Conservation (phyloP, 2,888 invertebrate genomes). For the Carterocephalus palaemon region DNA sequence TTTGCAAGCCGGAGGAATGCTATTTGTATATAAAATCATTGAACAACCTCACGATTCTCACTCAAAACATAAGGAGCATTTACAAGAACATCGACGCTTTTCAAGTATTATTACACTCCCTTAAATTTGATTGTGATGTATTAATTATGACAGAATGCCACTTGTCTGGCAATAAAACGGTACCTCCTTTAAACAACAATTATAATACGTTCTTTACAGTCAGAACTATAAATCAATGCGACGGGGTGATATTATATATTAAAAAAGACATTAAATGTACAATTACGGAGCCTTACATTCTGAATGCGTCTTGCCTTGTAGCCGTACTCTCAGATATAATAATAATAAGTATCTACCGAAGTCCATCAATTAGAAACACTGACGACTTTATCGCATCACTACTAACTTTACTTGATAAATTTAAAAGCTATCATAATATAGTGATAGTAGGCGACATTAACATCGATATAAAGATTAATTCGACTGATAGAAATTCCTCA, state of each 20-base stretch:
- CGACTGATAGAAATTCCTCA: constrained; percentile 27
- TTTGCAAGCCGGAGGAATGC: not conserved
- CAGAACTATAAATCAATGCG: constrained; percentile 12
- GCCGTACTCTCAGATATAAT: not conserved
- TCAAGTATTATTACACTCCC: not conserved
- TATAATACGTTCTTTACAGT: constrained; percentile 7
- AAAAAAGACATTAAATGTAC: constrained; percentile 6
- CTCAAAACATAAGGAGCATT: constrained; percentile 17
- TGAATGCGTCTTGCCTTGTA: constrained; percentile 18
- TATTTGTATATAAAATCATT: not conserved
- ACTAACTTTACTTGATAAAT: constrained; percentile 24
- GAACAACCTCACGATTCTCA: not conserved
- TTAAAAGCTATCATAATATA: constrained; percentile 23
- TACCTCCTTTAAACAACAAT: constrained; percentile 7
- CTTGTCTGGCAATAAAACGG: not conserved
- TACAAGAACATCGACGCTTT: constrained; percentile 14
- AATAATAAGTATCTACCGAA: constrained; percentile 32
- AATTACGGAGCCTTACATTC: constrained; percentile 7
- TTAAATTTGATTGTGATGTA: constrained; percentile 10
- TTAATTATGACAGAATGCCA: constrained; percentile 14
- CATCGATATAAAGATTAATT: constrained; percentile 29
- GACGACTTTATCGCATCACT: constrained; percentile 29
- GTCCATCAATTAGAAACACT: constrained; percentile 30
- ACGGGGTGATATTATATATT: constrained; percentile 23
- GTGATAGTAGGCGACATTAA: constrained; percentile 35